phyloP scores from a whole-genome alignment of 2,888 invertebrate species.

The Stenoptilia bipunctidactyla region DNA sequence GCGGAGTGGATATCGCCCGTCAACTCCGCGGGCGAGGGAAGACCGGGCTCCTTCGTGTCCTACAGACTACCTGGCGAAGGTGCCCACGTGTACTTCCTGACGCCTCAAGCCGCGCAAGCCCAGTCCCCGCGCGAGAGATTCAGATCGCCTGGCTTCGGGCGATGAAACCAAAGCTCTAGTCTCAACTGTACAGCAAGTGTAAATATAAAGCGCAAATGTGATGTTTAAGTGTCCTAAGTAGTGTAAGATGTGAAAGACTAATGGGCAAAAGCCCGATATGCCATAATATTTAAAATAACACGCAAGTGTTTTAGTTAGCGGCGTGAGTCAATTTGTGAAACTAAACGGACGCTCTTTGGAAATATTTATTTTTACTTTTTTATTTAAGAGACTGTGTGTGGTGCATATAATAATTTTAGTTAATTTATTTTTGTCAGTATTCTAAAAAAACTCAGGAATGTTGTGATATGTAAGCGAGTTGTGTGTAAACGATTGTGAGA shows the following conservation, averaged over 20 bases:
- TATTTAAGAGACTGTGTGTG: constrained; percentile 57
- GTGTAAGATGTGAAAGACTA: constrained; percentile 56
- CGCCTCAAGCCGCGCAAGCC: constrained; percentile 73
- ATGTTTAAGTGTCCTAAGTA: constrained; percentile 69
- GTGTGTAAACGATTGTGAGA: constrained; percentile 35
- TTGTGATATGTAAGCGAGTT: constrained; percentile 36
- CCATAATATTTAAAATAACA: constrained; percentile 59
- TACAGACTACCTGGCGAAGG: constrained; percentile 82
- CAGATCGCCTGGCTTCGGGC: constrained; percentile 51
- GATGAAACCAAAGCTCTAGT: constrained; percentile 68
- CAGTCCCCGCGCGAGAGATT: constrained; percentile 41
- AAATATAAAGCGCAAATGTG: constrained; percentile 70
- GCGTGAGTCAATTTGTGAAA: constrained; percentile 28
- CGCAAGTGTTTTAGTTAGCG: constrained; percentile 2
- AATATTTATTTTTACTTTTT: constrained; percentile 5
- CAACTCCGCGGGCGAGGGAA: constrained; percentile 43
- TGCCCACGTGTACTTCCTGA: constrained; percentile 83
- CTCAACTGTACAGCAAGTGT: constrained; percentile 49
- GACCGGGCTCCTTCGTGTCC: constrained; percentile 76
- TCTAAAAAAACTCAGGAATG: constrained; percentile 44
- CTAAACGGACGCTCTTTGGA: constrained; percentile 37
- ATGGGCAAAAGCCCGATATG: constrained; percentile 52
- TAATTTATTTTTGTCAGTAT: constrained; percentile 70
- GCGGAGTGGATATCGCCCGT: constrained; percentile 71
- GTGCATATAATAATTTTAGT: constrained; percentile 55